Evolutionary conservation across 2,888 invertebrate genomes (phyloP).

Genomic region (Syrista parreyssii): DNA sequence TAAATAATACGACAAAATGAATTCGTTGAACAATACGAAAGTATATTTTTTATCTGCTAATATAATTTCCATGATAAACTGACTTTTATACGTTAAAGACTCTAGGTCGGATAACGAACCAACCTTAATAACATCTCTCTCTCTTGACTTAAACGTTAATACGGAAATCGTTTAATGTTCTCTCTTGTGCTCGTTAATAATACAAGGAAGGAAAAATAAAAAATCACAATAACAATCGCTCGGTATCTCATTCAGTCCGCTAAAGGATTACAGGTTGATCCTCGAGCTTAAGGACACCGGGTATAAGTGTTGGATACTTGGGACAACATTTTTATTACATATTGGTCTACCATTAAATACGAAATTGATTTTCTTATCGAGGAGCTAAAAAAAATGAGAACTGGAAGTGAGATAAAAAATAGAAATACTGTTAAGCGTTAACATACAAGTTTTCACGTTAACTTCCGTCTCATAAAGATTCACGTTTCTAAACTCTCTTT

Average conservation of each 20-base stretch:
- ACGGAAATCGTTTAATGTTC: not conserved
- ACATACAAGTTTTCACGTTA: not conserved
- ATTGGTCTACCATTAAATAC: not conserved
- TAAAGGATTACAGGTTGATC: not conserved
- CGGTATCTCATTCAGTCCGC: not conserved
- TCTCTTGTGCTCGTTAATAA: not conserved
- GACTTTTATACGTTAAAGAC: slow-evolving; percentile 6
- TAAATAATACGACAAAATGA: not conserved
- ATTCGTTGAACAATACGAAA: not conserved
- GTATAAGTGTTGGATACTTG: not conserved
- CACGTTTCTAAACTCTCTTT: not conserved
- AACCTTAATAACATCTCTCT: not conserved
- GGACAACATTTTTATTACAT: not conserved
- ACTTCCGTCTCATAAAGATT: not conserved
- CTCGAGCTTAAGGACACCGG: not conserved
- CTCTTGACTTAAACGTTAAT: not conserved
- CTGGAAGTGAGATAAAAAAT: not conserved
- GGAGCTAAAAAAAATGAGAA: not conserved
- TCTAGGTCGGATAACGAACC: not conserved
- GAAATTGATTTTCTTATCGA: not conserved
- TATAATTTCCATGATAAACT: not conserved
- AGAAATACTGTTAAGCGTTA: slow-evolving; percentile 5
- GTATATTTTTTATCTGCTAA: slow-evolving; percentile 1
- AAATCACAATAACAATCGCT: not conserved
- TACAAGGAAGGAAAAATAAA: not conserved